Evolutionary conservation across 2,797 vertebrate species (phyloP), one percentile per base, ranked within the genome.

Genomic region (Cuculus canorus): DNA sequence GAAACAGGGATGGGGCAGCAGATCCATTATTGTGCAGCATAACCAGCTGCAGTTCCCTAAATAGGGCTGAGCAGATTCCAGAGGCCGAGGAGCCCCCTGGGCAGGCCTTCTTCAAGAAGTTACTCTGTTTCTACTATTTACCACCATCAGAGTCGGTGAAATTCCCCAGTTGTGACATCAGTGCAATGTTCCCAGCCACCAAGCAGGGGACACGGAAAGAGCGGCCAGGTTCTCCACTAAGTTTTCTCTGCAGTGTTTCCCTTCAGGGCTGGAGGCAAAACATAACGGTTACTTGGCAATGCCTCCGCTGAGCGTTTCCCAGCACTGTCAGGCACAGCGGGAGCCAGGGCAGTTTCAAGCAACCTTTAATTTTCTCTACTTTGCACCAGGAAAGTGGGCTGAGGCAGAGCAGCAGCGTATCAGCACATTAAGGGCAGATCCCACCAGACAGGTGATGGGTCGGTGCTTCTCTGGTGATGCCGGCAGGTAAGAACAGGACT

Each of bases 91-190:
- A 88, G 79, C 72, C 61, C 33, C 48, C 50, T 33, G 41, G 28
- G 56, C 66, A 80, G 86, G 37, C 88, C 57, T 66, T 88, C 80
- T 60, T 94, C 76, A 91, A 91, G 79, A 69, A 63, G 52, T 81
- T 19, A 72, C 87, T 43, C 79, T 23, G 39, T 24, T 90, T 71
- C 66, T 80, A 32, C 78, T 87, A 53, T 90, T 93, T 82, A 79
- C 71, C 63, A 79, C 48, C 70, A 63, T 14, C 41, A 48, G 68
- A 90, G 76, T 43, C 60, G 71, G 60, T 21, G 2, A 0, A 84
- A 90, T 91, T 94, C 89, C 69, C 63, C 11, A 4, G 33, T 25
- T n/a, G 63, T 93, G 95, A 96, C 73, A 88, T 92, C 92, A 92
- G 77, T 43, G 70, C 2, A 5, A 73, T 24, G 85, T 43, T 94